Conservation (phyloP, 2,888 invertebrate species). For the Empis stercorea region DNA sequence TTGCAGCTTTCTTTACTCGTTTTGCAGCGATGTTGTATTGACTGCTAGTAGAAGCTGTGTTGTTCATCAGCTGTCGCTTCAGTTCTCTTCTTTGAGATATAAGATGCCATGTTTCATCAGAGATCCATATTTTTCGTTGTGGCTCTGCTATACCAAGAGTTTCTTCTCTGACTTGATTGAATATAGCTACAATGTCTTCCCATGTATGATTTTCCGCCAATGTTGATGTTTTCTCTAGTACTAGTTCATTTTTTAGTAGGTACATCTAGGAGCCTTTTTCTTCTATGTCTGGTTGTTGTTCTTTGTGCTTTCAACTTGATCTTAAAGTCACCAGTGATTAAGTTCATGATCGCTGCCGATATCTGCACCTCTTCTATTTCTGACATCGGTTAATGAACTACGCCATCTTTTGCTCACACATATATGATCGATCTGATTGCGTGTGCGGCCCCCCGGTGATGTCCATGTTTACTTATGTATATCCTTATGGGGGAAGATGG, state of each 20-base stretch:
- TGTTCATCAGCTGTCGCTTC: neutral
- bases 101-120: neutral
- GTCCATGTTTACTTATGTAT: constrained; percentile 3
- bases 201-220: neutral
- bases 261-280: neutral
- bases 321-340: neutral
- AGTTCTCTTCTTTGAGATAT: neutral
- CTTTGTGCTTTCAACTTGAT: neutral
- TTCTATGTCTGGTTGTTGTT: neutral
- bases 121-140: neutral
- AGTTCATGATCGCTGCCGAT: neutral
- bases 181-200: neutral
- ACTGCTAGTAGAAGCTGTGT: too few relatives aligned
- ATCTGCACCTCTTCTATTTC: constrained; percentile 1
- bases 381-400: neutral
- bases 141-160: neutral
- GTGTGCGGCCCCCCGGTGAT: neutral
- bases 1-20: too few relatives aligned
- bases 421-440: constrained; percentile 1
- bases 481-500: constrained; percentile 2
- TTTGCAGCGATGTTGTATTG: too few relatives aligned
- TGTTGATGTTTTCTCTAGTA: neutral
- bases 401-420: neutral
- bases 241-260: neutral
- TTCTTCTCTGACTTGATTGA: neutral